phyloP scores from a whole-genome alignment of 2,888 invertebrate species.

The Coronaproctus castanopsis region DNA sequence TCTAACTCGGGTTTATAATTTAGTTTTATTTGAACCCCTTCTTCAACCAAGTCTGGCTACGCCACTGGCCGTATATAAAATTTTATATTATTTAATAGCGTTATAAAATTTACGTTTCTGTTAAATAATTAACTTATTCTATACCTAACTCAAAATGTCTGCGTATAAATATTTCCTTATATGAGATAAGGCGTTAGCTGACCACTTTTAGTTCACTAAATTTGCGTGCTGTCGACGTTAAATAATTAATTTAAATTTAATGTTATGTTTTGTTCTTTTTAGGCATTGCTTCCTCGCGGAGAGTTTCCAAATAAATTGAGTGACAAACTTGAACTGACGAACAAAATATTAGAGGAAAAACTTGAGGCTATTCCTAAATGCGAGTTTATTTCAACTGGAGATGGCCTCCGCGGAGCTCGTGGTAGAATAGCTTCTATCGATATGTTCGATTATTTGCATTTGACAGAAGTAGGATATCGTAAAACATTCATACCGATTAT shows the following conservation, averaged over 20 bases:
- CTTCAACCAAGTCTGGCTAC: no score
- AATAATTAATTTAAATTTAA: not conserved
- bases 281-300: conserved; percentile 75
- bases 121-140: no score
- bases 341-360: conserved; percentile 45
- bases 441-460: conserved; percentile 77
- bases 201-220: no score
- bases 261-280: conserved; percentile 23
- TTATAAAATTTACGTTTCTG: no score
- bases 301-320: conserved; percentile 61
- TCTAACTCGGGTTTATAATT: no score
- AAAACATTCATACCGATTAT: conserved; percentile 70
- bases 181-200: no score
- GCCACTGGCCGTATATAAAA: no score
- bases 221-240: no score
- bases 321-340: conserved; percentile 56
- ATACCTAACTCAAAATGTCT: no score
- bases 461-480: conserved; percentile 64
- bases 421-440: conserved; percentile 70
- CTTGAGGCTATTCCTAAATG: conserved; percentile 39
- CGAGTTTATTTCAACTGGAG: conserved; percentile 57
- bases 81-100: no score
- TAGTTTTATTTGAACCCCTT: no score
- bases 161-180: no score
- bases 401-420: conserved; percentile 53